phyloP scores from a whole-genome alignment of 2,888 invertebrate species.

The Pilophorus perplexus region DNA sequence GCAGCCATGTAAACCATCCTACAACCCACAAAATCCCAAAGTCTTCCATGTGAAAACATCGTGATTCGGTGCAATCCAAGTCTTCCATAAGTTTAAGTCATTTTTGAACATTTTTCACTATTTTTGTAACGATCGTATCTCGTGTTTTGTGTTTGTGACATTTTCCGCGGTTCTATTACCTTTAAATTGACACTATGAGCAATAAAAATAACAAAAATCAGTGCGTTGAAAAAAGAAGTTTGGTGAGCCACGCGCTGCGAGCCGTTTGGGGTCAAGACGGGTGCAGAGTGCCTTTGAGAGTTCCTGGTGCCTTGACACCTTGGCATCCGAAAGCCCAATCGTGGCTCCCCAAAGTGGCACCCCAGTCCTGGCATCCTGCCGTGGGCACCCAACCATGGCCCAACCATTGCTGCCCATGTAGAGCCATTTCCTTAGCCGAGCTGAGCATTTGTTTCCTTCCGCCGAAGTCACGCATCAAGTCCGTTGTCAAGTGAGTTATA shows the following conservation, averaged over 20 bases:
- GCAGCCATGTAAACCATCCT: conserved; percentile 21
- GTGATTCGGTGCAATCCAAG: conserved; percentile 37
- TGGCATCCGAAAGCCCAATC: too few species aligned
- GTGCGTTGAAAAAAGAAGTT: conserved; percentile 30
- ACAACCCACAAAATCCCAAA: conserved; percentile 6
- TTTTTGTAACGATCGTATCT: neutral
- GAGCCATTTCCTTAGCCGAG: conserved; percentile 43
- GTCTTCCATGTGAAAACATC: conserved; percentile 37
- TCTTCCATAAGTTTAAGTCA: conserved; percentile 38
- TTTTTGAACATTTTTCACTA: neutral
- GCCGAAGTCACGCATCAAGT: conserved; percentile 42
- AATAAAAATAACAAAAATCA: conserved; percentile 25
- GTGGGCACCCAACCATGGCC: too few species aligned
- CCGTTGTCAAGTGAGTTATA: conserved; percentile 47
- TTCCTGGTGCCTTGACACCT: conserved; percentile 5
- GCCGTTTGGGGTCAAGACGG: conserved; percentile 48
- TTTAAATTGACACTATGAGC: neutral
- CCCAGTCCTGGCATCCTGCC: too few species aligned
- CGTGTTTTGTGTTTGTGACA: neutral
- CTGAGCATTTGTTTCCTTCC: conserved; percentile 43
- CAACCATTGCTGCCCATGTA: conserved; percentile 43
- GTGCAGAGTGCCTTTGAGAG: conserved; percentile 45
- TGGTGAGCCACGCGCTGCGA: conserved; percentile 39
- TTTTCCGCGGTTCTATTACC: neutral
- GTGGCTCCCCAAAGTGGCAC: too few species aligned